Evolutionary conservation across 2,113 vertebrate species (phyloP), one percentile per base, ranked within the genome.

Genomic region (Caracal caracal): DNA sequence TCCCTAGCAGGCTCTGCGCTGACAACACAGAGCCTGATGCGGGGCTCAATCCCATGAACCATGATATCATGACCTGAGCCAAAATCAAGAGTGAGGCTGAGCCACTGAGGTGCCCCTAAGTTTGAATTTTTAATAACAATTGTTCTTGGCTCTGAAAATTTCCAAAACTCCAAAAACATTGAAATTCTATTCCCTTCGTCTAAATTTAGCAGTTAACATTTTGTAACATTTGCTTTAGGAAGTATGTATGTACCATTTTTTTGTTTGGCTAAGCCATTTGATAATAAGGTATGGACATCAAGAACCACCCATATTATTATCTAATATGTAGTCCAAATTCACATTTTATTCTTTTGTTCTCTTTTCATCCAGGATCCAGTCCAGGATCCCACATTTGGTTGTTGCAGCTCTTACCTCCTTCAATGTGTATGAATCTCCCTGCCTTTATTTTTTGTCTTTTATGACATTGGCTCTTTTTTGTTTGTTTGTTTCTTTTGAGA

Each of bases 401-500:
- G 10, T 82, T 43, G 51, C 8, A 16, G 51, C 68, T 92, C n/a
- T 65, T 6, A 15, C 79, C 33, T 88, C 56, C 65, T 88, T 88
- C 86, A 87, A 30, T 28, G 40, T 94, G 26, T 61, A 91, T 10
- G 22, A 24, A 12, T 81, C 76, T 95, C 35, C 37, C 86, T 88
- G 8, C 47, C 26, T 92, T 93, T 85, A 75, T 53, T 91, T 96
- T 61, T 37, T 63, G 20, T 88, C 63, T 76, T 94, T 78, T 53
- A 68, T 51, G 40, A 63, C 59, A 51, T 15, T 80, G 75, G 3
- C 20, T 59, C 24, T 59, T 59, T 15, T 51, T 59, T 59, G 22
- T 56, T 22, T 17, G 8, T 20, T 20, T 56, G 43, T 9, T 43
- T 43, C 43, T 59, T 59, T 59, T 24, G 56, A 59, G 56, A 59